phyloP scores from a whole-genome alignment of 2,888 invertebrate species.

The Camptogramma bilineatum region DNA sequence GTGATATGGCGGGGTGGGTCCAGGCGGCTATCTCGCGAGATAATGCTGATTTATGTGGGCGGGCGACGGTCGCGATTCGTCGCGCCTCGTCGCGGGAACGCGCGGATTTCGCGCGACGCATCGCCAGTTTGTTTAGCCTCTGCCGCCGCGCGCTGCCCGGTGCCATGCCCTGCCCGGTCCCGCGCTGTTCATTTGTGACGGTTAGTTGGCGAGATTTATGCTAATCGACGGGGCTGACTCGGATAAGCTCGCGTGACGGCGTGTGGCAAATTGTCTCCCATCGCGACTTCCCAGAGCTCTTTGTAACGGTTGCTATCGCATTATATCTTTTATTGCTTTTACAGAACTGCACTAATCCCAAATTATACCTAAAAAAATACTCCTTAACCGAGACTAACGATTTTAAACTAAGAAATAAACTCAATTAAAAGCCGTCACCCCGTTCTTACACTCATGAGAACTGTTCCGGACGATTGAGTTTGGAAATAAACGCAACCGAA shows the following conservation, averaged over 20 bases:
- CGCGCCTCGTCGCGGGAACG: constrained; percentile 74
- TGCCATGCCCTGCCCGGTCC: constrained; percentile 48
- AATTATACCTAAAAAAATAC: constrained; percentile 48
- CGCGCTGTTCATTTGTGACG: constrained; percentile 77
- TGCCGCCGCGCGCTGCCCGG: constrained; percentile 44
- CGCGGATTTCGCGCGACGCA: constrained; percentile 65
- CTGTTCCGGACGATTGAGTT: constrained; percentile 65
- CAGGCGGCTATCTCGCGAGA: constrained; percentile 84
- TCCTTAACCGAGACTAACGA: background rate
- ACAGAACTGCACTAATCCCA: constrained; percentile 52
- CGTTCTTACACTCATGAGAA: constrained; percentile 35
- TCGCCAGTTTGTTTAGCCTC: constrained; percentile 68
- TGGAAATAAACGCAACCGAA: constrained; percentile 66
- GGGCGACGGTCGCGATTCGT: constrained; percentile 81
- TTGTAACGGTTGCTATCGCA: constrained; percentile 64
- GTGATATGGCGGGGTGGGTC: constrained; percentile 81
- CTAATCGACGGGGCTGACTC: constrained; percentile 81
- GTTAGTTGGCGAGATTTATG: constrained; percentile 85
- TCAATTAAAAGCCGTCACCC: constrained; percentile 22
- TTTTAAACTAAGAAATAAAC: constrained; percentile 11
- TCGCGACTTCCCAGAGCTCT: constrained; percentile 72
- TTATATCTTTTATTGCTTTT: constrained; percentile 61
- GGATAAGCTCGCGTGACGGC: constrained; percentile 81
- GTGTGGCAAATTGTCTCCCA: constrained; percentile 82
- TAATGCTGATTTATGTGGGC: constrained; percentile 85